Percentiles rank a stretch among this genome's conserved stretches.
phyloP scores from a whole-genome alignment of 2,113 vertebrate genomes.

The Pseudorectes ferrugineus region DNA sequence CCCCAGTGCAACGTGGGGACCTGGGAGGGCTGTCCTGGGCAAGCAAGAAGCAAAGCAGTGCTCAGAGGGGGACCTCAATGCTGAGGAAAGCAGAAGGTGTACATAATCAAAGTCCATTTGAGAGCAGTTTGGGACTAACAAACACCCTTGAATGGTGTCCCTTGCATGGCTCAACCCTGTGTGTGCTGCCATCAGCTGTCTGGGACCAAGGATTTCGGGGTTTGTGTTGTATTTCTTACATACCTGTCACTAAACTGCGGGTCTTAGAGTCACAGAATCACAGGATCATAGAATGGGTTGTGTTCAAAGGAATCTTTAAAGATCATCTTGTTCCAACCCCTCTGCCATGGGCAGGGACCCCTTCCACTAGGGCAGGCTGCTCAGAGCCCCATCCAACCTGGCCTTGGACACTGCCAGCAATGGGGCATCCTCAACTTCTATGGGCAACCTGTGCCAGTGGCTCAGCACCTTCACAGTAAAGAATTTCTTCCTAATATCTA shows the following conservation, averaged over 20 bases:
- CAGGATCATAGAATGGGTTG: not conserved
- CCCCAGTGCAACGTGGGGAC: not conserved
- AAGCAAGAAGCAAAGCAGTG: not conserved
- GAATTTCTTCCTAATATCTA: not conserved
- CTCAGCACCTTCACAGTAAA: not conserved
- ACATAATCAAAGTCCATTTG: not conserved
- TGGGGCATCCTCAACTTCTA: not conserved
- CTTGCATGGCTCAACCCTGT: not conserved
- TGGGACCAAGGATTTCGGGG: not conserved
- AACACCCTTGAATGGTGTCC: not conserved
- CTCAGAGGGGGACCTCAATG: not conserved
- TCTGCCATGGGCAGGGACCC: not conserved
- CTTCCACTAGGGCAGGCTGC: not conserved
- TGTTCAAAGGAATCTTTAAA: not conserved
- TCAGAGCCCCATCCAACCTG: no score
- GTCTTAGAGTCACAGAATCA: not conserved
- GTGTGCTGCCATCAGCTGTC: fast-evolving
- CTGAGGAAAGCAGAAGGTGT: not conserved
- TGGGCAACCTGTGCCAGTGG: not conserved
- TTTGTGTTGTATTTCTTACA: not conserved
- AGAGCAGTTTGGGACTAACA: not conserved
- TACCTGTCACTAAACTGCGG: not conserved
- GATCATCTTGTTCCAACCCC: not conserved
- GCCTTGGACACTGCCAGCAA: not conserved
- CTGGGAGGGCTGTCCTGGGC: not conserved